Conservation (phyloP, 2,888 invertebrate genomes). For the Hirtodrosophila confusa region DNA sequence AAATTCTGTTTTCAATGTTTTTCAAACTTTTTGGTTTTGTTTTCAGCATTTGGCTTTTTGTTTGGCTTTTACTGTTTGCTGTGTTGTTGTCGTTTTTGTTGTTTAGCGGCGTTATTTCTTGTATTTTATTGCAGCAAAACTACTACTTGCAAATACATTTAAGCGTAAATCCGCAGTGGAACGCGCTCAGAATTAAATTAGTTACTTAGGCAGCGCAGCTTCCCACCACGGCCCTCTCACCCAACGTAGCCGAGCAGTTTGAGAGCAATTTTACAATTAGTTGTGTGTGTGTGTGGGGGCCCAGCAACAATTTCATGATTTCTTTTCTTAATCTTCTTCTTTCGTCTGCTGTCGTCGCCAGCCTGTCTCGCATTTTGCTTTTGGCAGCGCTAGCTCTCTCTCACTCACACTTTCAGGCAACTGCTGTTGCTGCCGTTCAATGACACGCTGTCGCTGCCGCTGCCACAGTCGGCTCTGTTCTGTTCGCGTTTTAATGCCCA, state of each 20-base stretch:
- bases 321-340: slow-evolving; percentile 3
- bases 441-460: slow-evolving; percentile 43
- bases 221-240: too few species aligned
- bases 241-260: slow-evolving; percentile 19
- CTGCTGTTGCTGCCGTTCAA: slow-evolving; percentile 57
- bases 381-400: slow-evolving; percentile 10
- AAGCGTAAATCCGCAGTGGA: slow-evolving; percentile 50
- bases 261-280: slow-evolving; percentile 57
- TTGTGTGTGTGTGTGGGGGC: slow-evolving; percentile 7
- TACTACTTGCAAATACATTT: slow-evolving; percentile 51
- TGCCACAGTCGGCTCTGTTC: slow-evolving; percentile 17
- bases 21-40: slow-evolving; percentile 26
- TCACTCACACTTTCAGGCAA: slow-evolving; percentile 5
- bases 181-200: slow-evolving; percentile 71
- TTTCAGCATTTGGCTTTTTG: slow-evolving; percentile 23
- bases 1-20: slow-evolving; percentile 73
- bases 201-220: slow-evolving; percentile 12
- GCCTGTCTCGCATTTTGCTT: slow-evolving; percentile 51
- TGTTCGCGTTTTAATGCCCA: slow-evolving; percentile 31
- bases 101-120: slow-evolving; percentile 44
- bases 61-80: slow-evolving; percentile 28
- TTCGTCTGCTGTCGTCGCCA: slow-evolving; percentile 46
- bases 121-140: slow-evolving; percentile 36
- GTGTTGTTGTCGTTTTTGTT: slow-evolving; percentile 15
- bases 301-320: slow-evolving; percentile 21